Percentiles rank a stretch among this genome's conserved stretches.
phyloP scores from a whole-genome alignment of 2,113 vertebrate genomes.

The Xiphias gladius region DNA sequence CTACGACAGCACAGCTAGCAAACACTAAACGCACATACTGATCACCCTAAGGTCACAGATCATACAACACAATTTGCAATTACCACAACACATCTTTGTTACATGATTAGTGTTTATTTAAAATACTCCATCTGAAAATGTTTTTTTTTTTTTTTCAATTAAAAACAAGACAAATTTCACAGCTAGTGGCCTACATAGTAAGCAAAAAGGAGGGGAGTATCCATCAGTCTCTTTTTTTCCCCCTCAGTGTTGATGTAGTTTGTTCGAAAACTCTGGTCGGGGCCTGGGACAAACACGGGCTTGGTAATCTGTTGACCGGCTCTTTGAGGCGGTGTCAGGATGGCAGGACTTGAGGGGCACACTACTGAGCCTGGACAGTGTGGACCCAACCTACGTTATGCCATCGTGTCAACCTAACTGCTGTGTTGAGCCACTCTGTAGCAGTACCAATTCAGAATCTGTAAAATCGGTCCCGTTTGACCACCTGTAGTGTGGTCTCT shows the following conservation, averaged over 20 bases:
- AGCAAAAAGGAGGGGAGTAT: constrained; percentile 84
- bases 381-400: not conserved
- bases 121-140: constrained; percentile 86
- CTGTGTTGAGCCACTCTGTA: not conserved
- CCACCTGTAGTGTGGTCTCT: not conserved
- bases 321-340: constrained; percentile 18
- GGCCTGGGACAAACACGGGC: constrained; percentile 20
- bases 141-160: constrained; percentile 78
- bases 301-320: not conserved
- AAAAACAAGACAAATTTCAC: constrained; percentile 93
- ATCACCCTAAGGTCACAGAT: not conserved
- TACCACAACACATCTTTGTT: constrained; percentile 44
- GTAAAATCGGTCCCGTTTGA: not conserved
- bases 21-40: too few relatives aligned
- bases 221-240: constrained; percentile 52
- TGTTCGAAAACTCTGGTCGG: constrained; percentile 71
- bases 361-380: constrained; percentile 34
- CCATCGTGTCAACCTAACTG: not conserved
- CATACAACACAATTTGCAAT: constrained; percentile 6
- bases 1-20: too few relatives aligned
- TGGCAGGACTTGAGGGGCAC: constrained; percentile 11
- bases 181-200: constrained; percentile 98
- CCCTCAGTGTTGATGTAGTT: constrained; percentile 65
- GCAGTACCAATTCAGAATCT: constrained; percentile 14
- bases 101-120: constrained; percentile 88